phyloP scores from a whole-genome alignment of 2,797 vertebrate genomes.

The Anguilla megastoma region DNA sequence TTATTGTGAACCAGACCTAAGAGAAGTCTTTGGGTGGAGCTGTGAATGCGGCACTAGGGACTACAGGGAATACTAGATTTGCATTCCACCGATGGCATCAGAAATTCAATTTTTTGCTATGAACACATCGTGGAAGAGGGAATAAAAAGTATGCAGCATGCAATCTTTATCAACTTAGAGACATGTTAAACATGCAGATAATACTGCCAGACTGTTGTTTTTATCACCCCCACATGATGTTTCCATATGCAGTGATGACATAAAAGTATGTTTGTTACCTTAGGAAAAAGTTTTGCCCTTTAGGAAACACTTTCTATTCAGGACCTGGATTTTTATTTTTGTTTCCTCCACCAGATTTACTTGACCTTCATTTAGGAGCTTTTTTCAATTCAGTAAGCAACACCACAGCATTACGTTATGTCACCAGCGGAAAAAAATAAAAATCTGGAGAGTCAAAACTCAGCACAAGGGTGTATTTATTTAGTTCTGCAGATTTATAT shows the following conservation, averaged over 20 bases:
- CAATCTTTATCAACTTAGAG: slow-evolving; percentile 26
- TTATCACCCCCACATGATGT: not conserved
- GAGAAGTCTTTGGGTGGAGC: slow-evolving; percentile 51
- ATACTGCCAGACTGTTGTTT: not conserved
- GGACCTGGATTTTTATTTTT: slow-evolving; percentile 44
- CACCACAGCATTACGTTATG: slow-evolving; percentile 66
- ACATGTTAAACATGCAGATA: not conserved
- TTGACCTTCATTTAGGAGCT: slow-evolving; percentile 69
- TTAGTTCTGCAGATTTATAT: slow-evolving; percentile 73
- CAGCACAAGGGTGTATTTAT: slow-evolving; percentile 69
- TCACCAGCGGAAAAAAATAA: slow-evolving; percentile 58
- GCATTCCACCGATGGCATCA: slow-evolving; percentile 66
- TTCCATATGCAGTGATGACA: not conserved
- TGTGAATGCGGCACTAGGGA: slow-evolving; percentile 47
- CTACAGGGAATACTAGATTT: slow-evolving; percentile 65
- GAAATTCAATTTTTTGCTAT: slow-evolving; percentile 64
- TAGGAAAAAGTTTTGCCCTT: not conserved
- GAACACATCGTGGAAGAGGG: slow-evolving; percentile 58
- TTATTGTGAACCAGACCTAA: slow-evolving; percentile 60
- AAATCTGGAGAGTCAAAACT: slow-evolving; percentile 64
- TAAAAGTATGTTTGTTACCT: not conserved
- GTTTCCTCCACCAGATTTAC: slow-evolving; percentile 63
- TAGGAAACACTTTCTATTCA: slow-evolving; percentile 37
- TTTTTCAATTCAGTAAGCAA: slow-evolving; percentile 53
- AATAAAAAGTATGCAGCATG: slow-evolving; percentile 58